Evolutionary conservation across 2,888 invertebrate genomes (phyloP), one percentile per base, ranked within the genome.

Genomic region (Chaitophorus viminalis): DNA sequence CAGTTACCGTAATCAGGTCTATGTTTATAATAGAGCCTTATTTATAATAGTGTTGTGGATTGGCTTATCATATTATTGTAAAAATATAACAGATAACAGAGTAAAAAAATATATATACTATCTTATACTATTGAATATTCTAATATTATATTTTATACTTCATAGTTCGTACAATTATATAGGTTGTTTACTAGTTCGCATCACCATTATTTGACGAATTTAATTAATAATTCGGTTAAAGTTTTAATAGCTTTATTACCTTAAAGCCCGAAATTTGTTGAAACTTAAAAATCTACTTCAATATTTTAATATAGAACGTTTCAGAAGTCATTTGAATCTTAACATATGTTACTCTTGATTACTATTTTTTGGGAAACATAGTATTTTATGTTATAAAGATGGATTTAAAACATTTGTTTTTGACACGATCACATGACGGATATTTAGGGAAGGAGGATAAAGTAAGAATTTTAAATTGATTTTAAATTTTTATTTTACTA

Each of bases 351-450:
- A 39, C 25, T 9, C 21, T 8, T 60, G 21, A 2, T 18, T 31
- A 31, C 3, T 72, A 72, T 11, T 54, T 39, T 17, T 25, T 39
- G 31, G 36, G 0, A 75, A 46, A 70, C 70, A 82, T 70, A 46
- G 1, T 14, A 21, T 36, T 29, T 4, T 36, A 74, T 60, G 87
- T 89, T 88, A 54, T 3, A 54, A 70, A 29, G 52, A 98, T 98
- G 98, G 97, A 98, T 92, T 94, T 97, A 91, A 97, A 97, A 92
- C 96, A 97, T 77, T 93, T 98, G 89, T 98, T 98, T 92, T 95
- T 95, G 90, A 94, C 95, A 82, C 93, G 97, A 90, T 95, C 96
- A 91, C 96, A 96, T 91, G 97, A 95, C 90, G 98, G 98, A 90
- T 98, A 98, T 92, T 96, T 96, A 90, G 96, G 96, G 86, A 95